Conservation (phyloP, 92 coral and sea anemone species). For the Metridium senile region DNA sequence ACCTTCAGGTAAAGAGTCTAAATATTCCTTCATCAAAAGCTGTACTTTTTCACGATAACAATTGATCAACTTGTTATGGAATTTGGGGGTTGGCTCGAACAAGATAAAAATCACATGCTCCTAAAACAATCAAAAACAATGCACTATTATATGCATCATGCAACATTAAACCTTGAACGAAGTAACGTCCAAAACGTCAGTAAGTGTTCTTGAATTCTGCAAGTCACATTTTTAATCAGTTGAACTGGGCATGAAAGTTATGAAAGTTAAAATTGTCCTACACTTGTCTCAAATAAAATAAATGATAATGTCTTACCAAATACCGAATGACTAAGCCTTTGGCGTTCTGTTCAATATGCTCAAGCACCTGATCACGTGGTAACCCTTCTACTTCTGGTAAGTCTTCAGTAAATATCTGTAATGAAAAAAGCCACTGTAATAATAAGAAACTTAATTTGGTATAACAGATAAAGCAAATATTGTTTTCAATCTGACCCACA, state of each 20-base stretch:
- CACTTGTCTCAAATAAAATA: too few species aligned
- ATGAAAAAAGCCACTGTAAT: too few species aligned
- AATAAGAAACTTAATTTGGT: too few species aligned
- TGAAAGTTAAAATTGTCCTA: too few species aligned
- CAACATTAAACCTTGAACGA: too few species aligned
- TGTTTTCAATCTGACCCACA: too few species aligned
- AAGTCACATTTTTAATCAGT: too few species aligned
- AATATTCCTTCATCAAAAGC: constrained; percentile 76
- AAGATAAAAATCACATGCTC: constrained; percentile 90
- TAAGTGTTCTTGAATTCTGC: too few species aligned
- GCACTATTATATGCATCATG: neutral
- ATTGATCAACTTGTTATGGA: constrained; percentile 93
- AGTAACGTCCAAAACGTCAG: too few species aligned
- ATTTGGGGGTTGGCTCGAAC: constrained; percentile 76
- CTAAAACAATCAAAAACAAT: constrained; percentile 26
- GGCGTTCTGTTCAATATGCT: constrained; percentile 91
- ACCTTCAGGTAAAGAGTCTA: constrained; percentile 88
- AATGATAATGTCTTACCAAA: constrained; percentile 62
- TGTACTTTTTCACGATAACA: constrained; percentile 93
- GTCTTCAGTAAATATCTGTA: constrained; percentile 96
- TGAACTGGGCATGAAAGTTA: too few species aligned
- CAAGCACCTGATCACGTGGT: constrained; percentile 87
- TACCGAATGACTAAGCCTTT: constrained; percentile 82
- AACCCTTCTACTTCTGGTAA: constrained; percentile 96
- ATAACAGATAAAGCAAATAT: too few species aligned